Conservation (phyloP, 2,113 vertebrate species). For the Greenwoodochromis staneri region DNA sequence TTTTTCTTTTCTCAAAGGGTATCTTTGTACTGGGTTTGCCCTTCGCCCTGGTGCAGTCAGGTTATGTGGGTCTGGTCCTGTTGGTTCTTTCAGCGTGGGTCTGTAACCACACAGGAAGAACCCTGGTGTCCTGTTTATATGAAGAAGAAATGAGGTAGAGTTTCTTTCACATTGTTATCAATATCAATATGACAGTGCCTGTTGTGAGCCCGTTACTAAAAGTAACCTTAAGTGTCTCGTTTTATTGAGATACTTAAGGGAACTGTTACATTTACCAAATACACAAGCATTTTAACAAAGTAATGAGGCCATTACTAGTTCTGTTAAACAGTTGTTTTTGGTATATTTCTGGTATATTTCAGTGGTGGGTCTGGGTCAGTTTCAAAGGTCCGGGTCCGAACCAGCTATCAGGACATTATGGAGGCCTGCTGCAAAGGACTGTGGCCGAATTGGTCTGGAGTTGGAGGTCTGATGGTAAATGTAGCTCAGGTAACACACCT, state of each 20-base stretch:
- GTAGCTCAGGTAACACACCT: conserved; percentile 54
- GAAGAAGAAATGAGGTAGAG: conserved; percentile 64
- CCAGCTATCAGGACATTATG: conserved; percentile 73
- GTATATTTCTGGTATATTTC: conserved; percentile 1
- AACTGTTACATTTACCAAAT: not conserved
- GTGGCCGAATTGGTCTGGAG: conserved; percentile 59
- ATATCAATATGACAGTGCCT: not conserved
- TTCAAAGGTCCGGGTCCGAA: conserved; percentile 61
- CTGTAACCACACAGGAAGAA: conserved; percentile 77
- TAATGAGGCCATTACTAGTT: not conserved
- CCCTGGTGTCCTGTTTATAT: conserved; percentile 73
- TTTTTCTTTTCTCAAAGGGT: conserved; percentile 53
- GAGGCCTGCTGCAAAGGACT: conserved; percentile 66
- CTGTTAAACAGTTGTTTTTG: not conserved
- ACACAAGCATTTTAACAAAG: not conserved
- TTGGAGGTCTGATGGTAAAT: conserved; percentile 66
- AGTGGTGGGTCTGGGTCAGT: not conserved
- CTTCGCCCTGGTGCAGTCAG: conserved; percentile 72
- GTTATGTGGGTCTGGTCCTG: conserved; percentile 71
- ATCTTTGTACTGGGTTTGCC: conserved; percentile 78
- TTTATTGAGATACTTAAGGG: not conserved
- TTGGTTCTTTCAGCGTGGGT: conserved; percentile 69
- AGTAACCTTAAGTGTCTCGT: not conserved
- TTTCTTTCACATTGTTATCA: not conserved
- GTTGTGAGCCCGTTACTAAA: not conserved